These are phyloP conservation scores for Lepidochrysops patricia DNA, from an alignment of 2,888 invertebrate genomes.

Conservation along the genomic window DNA sequence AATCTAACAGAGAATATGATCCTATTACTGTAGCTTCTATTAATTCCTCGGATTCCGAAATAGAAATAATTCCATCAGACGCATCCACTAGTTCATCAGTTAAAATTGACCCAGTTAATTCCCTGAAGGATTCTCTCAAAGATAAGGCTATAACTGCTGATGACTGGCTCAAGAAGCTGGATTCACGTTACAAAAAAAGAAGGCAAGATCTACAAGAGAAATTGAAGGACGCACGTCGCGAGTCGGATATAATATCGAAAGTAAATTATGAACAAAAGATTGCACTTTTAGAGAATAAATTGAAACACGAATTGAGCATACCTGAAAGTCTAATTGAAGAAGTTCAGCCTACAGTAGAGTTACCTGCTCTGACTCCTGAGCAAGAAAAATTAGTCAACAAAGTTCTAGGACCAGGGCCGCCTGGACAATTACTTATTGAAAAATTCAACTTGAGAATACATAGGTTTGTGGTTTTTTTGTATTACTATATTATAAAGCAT, in stretches of 20 bases:
- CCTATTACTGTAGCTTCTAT: conserved; percentile 61
- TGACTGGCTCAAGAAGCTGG: conserved; percentile 71
- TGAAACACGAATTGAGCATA: conserved; percentile 63
- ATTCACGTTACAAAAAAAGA: conserved; percentile 60
- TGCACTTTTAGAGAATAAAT: conserved; percentile 54
- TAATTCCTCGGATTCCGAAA: conserved; percentile 62
- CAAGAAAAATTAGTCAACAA: conserved; percentile 75
- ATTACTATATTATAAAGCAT: too few species aligned
- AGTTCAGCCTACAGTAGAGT: conserved; percentile 49
- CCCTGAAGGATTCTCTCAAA: conserved; percentile 72
- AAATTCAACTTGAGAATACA: conserved; percentile 68
- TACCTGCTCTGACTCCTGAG: conserved; percentile 79
- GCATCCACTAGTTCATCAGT: conserved; percentile 54
- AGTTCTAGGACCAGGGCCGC: conserved; percentile 74
- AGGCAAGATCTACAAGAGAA: conserved; percentile 53
- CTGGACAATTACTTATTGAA: conserved; percentile 78
- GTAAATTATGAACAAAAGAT: conserved; percentile 61
- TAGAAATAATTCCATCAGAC: conserved; percentile 57
- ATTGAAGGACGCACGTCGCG: conserved; percentile 58
- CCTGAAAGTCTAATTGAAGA: conserved; percentile 66
- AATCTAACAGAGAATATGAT: conserved; percentile 49
- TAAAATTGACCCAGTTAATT: conserved; percentile 65
- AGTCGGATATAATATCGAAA: conserved; percentile 62
- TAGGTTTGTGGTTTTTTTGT: conserved; percentile 35
- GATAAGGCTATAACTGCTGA: conserved; percentile 60